Conservation (phyloP, 2,888 invertebrate species). For the Chymomyza amoena region DNA sequence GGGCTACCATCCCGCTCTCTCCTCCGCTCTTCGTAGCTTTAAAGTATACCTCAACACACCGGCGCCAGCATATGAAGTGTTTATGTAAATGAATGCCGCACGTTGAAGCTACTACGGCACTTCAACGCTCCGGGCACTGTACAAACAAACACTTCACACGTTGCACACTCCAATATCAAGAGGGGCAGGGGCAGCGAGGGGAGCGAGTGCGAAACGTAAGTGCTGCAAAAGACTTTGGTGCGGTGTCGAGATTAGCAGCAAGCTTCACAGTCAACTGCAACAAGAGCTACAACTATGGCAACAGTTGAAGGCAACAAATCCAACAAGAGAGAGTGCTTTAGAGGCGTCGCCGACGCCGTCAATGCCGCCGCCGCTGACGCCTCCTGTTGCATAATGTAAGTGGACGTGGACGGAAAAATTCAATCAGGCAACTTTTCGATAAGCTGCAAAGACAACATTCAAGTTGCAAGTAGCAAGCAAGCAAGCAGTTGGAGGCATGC, state of each 20-base stretch:
- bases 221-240: neutral
- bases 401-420: slow-evolving; percentile 30
- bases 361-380: neutral
- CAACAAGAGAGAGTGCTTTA: neutral
- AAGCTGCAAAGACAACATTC: slow-evolving; percentile 60
- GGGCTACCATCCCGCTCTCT: neutral
- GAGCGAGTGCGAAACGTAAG: neutral
- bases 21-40: slow-evolving; percentile 27
- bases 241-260: neutral
- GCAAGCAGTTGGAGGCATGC: neutral
- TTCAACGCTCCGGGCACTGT: neutral
- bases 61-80: slow-evolving; percentile 39
- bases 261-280: neutral
- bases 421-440: slow-evolving; percentile 65
- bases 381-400: slow-evolving; percentile 1
- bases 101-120: slow-evolving; percentile 8
- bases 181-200: neutral
- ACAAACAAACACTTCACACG: slow-evolving; percentile 4
- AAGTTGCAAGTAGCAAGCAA: slow-evolving; percentile 13
- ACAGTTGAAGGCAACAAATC: neutral
- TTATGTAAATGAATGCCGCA: slow-evolving; percentile 57
- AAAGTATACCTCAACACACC: slow-evolving; percentile 19
- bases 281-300: neutral
- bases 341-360: neutral
- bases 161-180: slow-evolving; percentile 2